phyloP scores from a whole-genome alignment of 1,140 invertebrate species.

The Megalonaias nervosa region DNA sequence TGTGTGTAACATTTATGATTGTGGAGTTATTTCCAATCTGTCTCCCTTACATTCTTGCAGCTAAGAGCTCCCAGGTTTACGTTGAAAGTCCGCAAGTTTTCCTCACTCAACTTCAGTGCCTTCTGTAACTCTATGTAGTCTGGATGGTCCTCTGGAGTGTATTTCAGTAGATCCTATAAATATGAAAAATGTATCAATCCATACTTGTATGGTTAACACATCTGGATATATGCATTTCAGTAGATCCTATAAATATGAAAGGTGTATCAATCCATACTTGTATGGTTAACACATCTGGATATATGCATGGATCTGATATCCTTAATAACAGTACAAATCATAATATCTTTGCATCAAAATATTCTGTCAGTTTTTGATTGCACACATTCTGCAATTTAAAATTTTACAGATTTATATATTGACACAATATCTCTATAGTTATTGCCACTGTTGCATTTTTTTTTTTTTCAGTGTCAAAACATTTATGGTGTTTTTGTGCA shows the following conservation, averaged over 20 bases:
- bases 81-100: constrained; percentile 77
- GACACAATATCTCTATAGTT: not conserved
- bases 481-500: too few relatives aligned
- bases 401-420: not conserved
- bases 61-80: too few relatives aligned
- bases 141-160: constrained; percentile 86
- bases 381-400: not conserved
- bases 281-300: constrained; percentile 6
- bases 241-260: constrained; percentile 80
- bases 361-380: not conserved
- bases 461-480: too few relatives aligned
- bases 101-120: constrained; percentile 88
- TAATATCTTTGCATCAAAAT: not conserved
- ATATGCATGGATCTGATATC: not conserved
- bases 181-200: constrained; percentile 16
- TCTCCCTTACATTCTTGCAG: too few relatives aligned
- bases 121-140: constrained; percentile 87
- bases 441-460: too few relatives aligned
- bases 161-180: constrained; percentile 89
- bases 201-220: not conserved
- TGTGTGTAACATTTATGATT: too few relatives aligned
- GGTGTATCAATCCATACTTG: not conserved
- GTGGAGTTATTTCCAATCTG: too few relatives aligned
- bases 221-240: not conserved
- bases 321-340: not conserved